Conservation (phyloP, 2,113 vertebrate species). For the Callopanchax toddi region DNA sequence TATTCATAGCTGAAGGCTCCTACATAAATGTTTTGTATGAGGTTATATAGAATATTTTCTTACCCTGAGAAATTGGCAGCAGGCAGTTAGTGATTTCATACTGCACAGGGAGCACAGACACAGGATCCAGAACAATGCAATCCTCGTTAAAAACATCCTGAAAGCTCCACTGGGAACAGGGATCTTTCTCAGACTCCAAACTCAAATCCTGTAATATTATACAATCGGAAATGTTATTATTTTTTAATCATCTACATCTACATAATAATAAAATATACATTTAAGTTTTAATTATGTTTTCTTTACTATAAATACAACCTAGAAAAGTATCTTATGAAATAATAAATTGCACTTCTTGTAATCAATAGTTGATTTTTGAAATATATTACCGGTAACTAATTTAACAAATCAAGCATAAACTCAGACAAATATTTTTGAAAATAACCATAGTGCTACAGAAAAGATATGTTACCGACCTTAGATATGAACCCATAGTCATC, state of each 20-base stretch:
- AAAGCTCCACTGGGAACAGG: constrained; percentile 86
- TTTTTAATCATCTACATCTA: not conserved
- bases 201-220: constrained; percentile 63
- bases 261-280: not conserved
- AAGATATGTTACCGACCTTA: constrained; percentile 83
- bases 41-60: constrained; percentile 1
- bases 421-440: not conserved
- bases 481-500: constrained; percentile 84
- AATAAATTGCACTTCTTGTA: not conserved
- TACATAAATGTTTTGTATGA: not conserved
- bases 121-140: constrained; percentile 89
- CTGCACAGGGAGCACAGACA: constrained; percentile 86
- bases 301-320: too few relatives aligned
- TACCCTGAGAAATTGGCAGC: constrained; percentile 84
- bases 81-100: constrained; percentile 89
- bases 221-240: not conserved
- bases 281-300: not conserved
- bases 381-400: too few relatives aligned
- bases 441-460: too few relatives aligned
- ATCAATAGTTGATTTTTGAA: too few relatives aligned
- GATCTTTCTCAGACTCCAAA: constrained; percentile 83
- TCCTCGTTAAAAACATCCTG: constrained; percentile 92
- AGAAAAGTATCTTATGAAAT: not conserved
- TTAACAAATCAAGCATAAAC: not conserved
- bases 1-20: too few relatives aligned